Conservation (phyloP, 2,797 vertebrate species). For the Pantherophis alleghaniensis region DNA sequence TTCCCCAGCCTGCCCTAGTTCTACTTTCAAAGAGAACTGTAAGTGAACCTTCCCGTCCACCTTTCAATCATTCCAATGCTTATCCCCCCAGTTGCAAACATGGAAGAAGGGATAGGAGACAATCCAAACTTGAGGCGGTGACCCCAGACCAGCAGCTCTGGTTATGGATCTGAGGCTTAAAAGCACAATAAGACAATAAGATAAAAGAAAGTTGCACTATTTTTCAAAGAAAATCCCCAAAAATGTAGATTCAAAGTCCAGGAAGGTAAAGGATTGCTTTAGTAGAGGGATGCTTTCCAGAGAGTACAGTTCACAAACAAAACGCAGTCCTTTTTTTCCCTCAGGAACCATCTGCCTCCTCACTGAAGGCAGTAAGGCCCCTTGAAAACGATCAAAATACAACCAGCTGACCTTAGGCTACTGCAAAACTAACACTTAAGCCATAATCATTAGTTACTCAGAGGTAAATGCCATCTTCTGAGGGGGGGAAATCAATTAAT, state of each 20-base stretch:
- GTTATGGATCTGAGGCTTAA: background rate
- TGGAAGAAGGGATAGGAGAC: background rate
- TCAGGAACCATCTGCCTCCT: background rate
- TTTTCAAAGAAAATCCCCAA: background rate
- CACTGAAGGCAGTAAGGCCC: background rate
- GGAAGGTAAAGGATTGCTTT: background rate
- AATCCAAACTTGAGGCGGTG: background rate
- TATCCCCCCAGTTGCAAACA: background rate
- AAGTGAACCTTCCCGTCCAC: accelerated
- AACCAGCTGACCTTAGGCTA: background rate
- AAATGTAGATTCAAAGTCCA: background rate
- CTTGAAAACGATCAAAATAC: background rate
- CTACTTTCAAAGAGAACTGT: slow-evolving; percentile 27
- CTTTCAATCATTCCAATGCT: background rate
- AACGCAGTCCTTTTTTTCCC: background rate
- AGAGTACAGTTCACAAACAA: background rate
- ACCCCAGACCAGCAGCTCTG: background rate
- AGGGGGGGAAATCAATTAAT: background rate
- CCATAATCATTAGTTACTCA: background rate
- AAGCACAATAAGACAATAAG: background rate
- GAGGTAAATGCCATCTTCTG: background rate
- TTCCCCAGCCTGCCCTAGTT: slow-evolving; percentile 45
- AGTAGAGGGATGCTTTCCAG: background rate
- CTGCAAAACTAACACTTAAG: background rate
- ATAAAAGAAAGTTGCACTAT: background rate